Evolutionary conservation across 1,140 invertebrate genomes (phyloP).

Genomic region (Meloidogyne floridensis): DNA sequence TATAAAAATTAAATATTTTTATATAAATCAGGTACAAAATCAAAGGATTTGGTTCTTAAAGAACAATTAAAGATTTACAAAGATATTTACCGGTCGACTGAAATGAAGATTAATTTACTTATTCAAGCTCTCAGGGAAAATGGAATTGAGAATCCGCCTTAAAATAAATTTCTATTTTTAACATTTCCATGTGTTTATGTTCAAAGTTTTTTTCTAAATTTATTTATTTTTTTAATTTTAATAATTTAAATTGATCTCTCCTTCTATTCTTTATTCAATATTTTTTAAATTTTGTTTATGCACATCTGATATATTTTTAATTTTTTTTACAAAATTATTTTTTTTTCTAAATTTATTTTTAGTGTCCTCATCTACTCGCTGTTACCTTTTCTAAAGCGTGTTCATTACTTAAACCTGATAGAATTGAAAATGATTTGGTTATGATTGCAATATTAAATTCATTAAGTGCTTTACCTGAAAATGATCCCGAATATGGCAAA

Average conservation of each 20-base stretch:
- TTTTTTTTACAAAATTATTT: background rate
- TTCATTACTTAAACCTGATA: constrained; percentile 18
- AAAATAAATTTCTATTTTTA: constrained; percentile 10
- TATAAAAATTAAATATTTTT: background rate
- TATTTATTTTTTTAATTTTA: too few species aligned
- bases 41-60: constrained; percentile 40
- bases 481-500: constrained; percentile 7
- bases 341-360: background rate
- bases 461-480: constrained; percentile 10
- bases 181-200: background rate
- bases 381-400: constrained; percentile 13
- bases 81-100: constrained; percentile 35
- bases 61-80: constrained; percentile 48
- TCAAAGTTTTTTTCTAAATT: background rate
- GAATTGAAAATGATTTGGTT: constrained; percentile 9
- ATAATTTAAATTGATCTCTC: background rate
- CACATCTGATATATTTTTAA: background rate
- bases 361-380: constrained; percentile 20
- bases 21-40: constrained; percentile 27
- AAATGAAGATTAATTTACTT: constrained; percentile 26
- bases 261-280: too few species aligned
- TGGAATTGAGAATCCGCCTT: constrained; percentile 14
- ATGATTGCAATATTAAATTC: constrained; percentile 20
- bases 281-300: constrained; percentile 9
- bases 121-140: constrained; percentile 6